phyloP scores from a whole-genome alignment of 2,113 vertebrate genomes.

The Struthidea cinerea region DNA sequence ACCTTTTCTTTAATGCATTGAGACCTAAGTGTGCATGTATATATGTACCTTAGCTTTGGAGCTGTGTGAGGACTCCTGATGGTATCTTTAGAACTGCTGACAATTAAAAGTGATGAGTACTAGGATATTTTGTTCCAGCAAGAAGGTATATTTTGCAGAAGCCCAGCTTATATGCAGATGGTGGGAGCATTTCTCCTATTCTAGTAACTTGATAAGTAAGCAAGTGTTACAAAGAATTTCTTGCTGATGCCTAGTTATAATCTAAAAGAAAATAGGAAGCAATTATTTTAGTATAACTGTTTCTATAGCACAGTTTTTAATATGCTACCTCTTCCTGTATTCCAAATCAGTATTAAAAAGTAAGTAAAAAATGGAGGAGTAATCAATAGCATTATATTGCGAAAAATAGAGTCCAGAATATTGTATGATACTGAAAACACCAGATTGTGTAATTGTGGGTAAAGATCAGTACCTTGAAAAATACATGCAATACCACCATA shows the following conservation, averaged over 20 bases:
- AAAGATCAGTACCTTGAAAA: neutral
- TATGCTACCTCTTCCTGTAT: neutral
- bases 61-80: neutral
- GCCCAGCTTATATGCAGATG: constrained; percentile 38
- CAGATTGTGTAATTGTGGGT: neutral
- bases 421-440: neutral
- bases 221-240: constrained; percentile 34
- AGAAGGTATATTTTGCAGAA: constrained; percentile 16
- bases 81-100: constrained; percentile 55
- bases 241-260: constrained; percentile 44
- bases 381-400: neutral
- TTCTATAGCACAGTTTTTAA: neutral
- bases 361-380: neutral
- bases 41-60: neutral
- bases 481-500: neutral
- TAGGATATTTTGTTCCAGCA: constrained; percentile 42
- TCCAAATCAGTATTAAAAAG: neutral
- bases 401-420: neutral
- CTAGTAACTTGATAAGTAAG: constrained; percentile 50
- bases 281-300: neutral
- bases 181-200: neutral
- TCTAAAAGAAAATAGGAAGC: neutral
- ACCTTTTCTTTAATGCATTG: neutral
- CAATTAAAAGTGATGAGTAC: constrained; percentile 48
- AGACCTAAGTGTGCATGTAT: neutral